Conservation (phyloP, 1,140 invertebrate genomes). For the Palaemon carinicauda region DNA sequence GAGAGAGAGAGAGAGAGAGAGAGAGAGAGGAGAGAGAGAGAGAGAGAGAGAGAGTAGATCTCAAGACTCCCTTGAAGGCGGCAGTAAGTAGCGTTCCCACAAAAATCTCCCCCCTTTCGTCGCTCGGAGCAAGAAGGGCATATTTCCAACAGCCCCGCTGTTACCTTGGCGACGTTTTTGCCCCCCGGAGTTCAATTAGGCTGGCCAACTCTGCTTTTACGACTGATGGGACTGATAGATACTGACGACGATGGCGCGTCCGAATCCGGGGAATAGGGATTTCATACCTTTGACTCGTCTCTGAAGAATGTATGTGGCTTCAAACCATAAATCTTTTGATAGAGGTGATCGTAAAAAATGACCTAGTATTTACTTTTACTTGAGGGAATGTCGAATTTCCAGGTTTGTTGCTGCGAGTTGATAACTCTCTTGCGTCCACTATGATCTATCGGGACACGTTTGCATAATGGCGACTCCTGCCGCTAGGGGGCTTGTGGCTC, state of each 20-base stretch:
- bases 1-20: background rate
- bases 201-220: conserved; percentile 44
- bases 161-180: background rate
- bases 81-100: conserved; percentile 16
- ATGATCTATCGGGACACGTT: too few relatives aligned
- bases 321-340: too few relatives aligned
- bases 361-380: too few relatives aligned
- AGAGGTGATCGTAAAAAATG: too few relatives aligned
- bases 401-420: too few relatives aligned
- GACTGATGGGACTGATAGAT: conserved; percentile 49
- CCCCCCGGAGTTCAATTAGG: conserved; percentile 45
- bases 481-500: too few relatives aligned
- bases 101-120: background rate
- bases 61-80: background rate
- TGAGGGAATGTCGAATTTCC: too few relatives aligned
- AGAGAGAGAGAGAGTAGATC: background rate
- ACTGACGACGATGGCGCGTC: conserved; percentile 26
- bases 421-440: too few relatives aligned
- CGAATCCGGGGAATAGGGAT: background rate
- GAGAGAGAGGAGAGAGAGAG: background rate
- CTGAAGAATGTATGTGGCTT: too few relatives aligned
- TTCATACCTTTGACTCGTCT: background rate
- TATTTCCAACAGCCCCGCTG: background rate
- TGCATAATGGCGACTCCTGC: too few relatives aligned
- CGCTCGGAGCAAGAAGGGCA: background rate